Percentiles rank a stretch among this genome's conserved stretches.
Evolutionary conservation across 2,113 vertebrate genomes (phyloP).

Genomic region (Narcine bancroftii): DNA sequence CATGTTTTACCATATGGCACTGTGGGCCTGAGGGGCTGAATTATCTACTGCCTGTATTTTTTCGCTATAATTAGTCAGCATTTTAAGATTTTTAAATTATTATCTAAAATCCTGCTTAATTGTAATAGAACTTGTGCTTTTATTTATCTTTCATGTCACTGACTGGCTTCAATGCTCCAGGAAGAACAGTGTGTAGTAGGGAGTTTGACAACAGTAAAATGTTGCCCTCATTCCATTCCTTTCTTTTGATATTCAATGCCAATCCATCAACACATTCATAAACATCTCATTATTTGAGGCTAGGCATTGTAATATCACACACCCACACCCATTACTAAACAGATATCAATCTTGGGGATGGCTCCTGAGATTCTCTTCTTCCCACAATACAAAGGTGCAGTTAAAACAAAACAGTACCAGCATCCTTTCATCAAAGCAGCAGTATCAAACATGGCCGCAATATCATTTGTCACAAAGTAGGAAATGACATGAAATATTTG

Average conservation of each 20-base stretch:
- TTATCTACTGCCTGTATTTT: too few relatives aligned
- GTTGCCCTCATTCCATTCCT: background rate
- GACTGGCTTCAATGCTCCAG: background rate
- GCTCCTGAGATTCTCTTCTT: background rate
- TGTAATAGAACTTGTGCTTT: background rate
- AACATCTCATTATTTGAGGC: too few relatives aligned
- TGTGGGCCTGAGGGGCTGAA: too few relatives aligned
- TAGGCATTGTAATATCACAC: background rate
- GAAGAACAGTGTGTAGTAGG: background rate
- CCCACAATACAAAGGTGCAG: background rate
- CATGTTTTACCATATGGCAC: too few relatives aligned
- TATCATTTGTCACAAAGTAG: conserved; percentile 28
- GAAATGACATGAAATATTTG: conserved; percentile 13
- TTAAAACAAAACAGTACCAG: background rate
- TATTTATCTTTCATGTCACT: background rate
- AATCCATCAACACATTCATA: background rate
- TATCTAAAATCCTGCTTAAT: background rate
- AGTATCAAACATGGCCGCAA: background rate
- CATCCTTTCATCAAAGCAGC: background rate
- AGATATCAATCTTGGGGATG: background rate
- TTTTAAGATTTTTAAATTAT: background rate
- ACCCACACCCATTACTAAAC: background rate
- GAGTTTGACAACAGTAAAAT: background rate
- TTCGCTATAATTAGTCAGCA: background rate
- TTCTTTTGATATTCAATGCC: background rate